Conservation (phyloP, 2,888 invertebrate species). For the Oscheius myriophilus region DNA sequence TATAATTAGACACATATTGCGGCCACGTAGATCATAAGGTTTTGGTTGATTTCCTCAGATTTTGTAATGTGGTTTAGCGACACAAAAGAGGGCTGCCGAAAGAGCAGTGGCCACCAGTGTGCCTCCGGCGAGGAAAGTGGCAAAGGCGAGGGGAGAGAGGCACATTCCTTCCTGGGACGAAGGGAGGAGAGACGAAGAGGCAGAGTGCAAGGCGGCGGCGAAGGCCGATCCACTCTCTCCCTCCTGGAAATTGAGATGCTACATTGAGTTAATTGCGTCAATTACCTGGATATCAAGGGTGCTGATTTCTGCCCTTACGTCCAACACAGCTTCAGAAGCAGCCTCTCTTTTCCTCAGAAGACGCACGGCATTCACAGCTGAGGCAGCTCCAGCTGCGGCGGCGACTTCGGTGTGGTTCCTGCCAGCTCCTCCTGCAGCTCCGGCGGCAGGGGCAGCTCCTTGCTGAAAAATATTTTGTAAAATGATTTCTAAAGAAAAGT, state of each 20-base stretch:
- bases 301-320: constrained; percentile 57
- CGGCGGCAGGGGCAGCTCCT: constrained; percentile 20
- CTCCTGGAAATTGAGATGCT: constrained; percentile 19
- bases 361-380: constrained; percentile 45
- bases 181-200: constrained; percentile 29
- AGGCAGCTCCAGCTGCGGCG: constrained; percentile 38
- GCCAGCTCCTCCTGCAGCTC: constrained; percentile 21
- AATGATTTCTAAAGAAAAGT: background rate
- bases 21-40: background rate
- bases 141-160: constrained; percentile 50
- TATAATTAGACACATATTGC: constrained; percentile 22
- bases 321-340: constrained; percentile 50
- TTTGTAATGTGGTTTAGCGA: constrained; percentile 43
- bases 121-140: constrained; percentile 51
- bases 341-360: constrained; percentile 47
- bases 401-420: constrained; percentile 27
- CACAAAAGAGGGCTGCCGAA: constrained; percentile 51
- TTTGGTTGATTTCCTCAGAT: constrained; percentile 4
- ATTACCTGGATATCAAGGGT: constrained; percentile 48
- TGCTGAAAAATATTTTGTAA: background rate
- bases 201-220: constrained; percentile 36
- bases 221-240: constrained; percentile 23
- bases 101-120: constrained; percentile 51
- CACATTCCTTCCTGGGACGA: constrained; percentile 38
- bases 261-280: constrained; percentile 22